Base-by-base conservation (phyloP, 2,888 invertebrate genomes). In the Drosophila fungiperda region DNA sequence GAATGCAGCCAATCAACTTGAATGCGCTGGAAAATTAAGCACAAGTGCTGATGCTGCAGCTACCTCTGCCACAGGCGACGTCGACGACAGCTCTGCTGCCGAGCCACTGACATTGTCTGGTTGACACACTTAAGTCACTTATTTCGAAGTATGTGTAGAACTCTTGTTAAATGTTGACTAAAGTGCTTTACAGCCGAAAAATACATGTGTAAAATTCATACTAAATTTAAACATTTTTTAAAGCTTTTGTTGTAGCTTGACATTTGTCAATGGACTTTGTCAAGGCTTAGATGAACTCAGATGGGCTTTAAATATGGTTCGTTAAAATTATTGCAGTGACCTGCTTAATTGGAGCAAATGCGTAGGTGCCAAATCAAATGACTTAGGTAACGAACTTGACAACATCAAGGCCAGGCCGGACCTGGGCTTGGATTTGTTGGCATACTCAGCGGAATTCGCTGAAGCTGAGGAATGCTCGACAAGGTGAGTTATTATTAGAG, bases 51-150 rank as follows among this genome's bases (percentile, higher is more conserved):
- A 57, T 57, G 63, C 64, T 26, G 66, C 9, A 35, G 63, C 38
- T 59, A 73, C 45, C n/a, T 36, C 29, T 67, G 68, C 65, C 38
- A 48, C 38, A 71, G 49, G 48, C 67, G 57, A 23, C 49, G 55
- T 36, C 68, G 66, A 23, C 55, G 70, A 40, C 60, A 32, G 50
- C 52, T 36, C 35, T 69, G 58, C 71, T 53, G 76, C 66, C 49
- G 77, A 70, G 76, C 73, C 68, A 78, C 78, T 90, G 87, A 90
- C 87, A 87, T 87, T 87, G 87, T 90, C 89, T 90, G 76, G 83
- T 89, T 87, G 87, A 87, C 87, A 90, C 81, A 90, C 90, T 90
- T 87, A 83, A 86, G 90, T 83, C 90, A 90, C 76, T 85, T 85
- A 80, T 71, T 74, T 68, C 75, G 62, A 81, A 69, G 68, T 73